Conservation (phyloP, 2,797 vertebrate genomes). For the Oceanodroma leucorhoa region DNA sequence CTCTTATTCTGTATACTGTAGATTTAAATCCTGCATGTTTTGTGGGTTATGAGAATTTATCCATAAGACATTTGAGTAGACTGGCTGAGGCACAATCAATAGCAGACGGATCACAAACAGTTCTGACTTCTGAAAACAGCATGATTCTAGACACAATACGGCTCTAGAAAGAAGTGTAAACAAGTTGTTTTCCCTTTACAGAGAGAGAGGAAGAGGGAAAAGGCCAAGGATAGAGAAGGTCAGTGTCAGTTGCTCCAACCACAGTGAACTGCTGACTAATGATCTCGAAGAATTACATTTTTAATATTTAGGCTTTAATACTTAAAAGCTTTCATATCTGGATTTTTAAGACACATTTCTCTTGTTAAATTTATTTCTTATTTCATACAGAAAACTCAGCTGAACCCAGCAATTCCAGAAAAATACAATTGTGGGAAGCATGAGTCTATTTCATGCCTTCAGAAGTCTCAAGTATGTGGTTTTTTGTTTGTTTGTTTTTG, state of each 20-base stretch:
- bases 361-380: not conserved
- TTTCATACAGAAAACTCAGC: not conserved
- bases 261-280: not conserved
- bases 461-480: not conserved
- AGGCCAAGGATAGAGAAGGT: not conserved
- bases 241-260: not conserved
- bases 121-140: not conserved
- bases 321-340: not conserved
- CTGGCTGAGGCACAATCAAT: not conserved
- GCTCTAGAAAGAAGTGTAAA: not conserved
- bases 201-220: not conserved
- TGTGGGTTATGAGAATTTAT: not conserved
- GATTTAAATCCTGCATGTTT: not conserved
- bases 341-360: not conserved
- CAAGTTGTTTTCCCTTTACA: not conserved
- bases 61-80: not conserved
- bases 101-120: not conserved
- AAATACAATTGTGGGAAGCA: not conserved
- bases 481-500: not conserved
- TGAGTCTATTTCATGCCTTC: not conserved
- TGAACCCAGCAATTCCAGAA: not conserved
- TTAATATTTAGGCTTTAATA: not conserved
- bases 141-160: not conserved
- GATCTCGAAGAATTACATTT: not conserved
- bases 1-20: not conserved